Base-by-base conservation (phyloP, 2,113 vertebrate genomes). In the Perca flavescens region DNA sequence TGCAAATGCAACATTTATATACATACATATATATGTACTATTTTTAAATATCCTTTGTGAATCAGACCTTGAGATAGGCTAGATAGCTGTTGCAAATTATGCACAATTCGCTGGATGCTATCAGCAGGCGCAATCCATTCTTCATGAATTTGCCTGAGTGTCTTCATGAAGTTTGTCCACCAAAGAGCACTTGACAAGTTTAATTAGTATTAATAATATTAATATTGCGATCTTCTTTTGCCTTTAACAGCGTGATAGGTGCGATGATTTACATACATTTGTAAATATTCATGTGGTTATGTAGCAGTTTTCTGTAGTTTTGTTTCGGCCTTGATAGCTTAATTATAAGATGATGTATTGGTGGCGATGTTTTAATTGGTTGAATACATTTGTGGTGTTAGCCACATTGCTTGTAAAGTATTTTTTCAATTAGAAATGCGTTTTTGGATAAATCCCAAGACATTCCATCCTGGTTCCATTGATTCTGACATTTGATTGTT, bases 401-500 rank as follows among this genome's bases (percentile, higher is more conserved):
- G 25, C 36, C 50, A 40, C 16, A 3, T 17, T 50, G 11, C 46
- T 46, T 43, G 21, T 73, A 15, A 64, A 58, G n/a, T 40, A 13
- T 57, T 52, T 67, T 68, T 53, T 46, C n/a, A 74, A 74, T 54
- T 54, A 31, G 34, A 53, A 68, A 53, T 47, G 12, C 9, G 3
- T 66, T 50, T 65, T 61, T 74, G 54, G 62, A 52, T 28, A 16
- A 43, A 46, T 31, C 17, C 43, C 69, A 60, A 58, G 28, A 0
- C 19, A 15, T 16, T 69, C n/a, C 46, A 31, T 62, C 1, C 62
- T 21, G 14, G 17, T 64, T 75, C 19, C 6, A 21, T 74, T 66
- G 67, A 25, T 60, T 81, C 46, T 74, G 6, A 2, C 40, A 40
- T 47, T 31, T 47, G 63, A 34, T 64, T 52, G 15, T 57, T 22